phyloP scores from a whole-genome alignment of 2,797 vertebrate species.

The Eulemur mongoz region DNA sequence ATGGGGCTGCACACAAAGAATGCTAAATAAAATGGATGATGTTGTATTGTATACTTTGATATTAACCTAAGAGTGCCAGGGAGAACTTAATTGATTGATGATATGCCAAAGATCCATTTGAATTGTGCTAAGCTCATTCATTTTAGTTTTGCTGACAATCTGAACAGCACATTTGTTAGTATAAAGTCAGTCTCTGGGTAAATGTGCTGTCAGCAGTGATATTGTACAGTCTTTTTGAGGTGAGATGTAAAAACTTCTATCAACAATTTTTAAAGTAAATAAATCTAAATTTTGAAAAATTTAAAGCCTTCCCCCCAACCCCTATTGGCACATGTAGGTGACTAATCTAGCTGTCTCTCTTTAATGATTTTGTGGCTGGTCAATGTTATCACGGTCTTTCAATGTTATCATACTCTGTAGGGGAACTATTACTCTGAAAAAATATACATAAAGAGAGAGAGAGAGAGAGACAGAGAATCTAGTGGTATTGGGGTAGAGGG shows the following conservation, averaged over 20 bases:
- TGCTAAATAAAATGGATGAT: conserved; percentile 73
- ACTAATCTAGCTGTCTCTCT: background rate
- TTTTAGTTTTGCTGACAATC: conserved; percentile 71
- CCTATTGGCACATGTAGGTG: background rate
- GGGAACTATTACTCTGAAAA: conserved; percentile 20
- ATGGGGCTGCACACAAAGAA: conserved; percentile 27
- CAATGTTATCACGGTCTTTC: conserved; percentile 49
- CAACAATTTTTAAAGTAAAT: conserved; percentile 66
- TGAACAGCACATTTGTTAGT: conserved; percentile 61
- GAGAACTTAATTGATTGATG: conserved; percentile 75
- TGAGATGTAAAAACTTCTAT: conserved; percentile 30
- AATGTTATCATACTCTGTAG: conserved; percentile 37
- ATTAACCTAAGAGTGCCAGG: conserved; percentile 59
- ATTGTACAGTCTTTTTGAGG: conserved; percentile 43
- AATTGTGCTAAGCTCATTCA: conserved; percentile 74
- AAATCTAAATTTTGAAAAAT: conserved; percentile 54
- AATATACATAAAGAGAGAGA: background rate
- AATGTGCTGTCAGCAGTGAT: conserved; percentile 62
- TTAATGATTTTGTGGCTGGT: conserved; percentile 26
- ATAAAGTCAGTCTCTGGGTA: conserved; percentile 65
- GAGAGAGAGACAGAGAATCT: background rate
- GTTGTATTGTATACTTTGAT: conserved; percentile 36
- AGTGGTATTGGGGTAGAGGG: background rate
- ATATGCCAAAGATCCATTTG: conserved; percentile 61
- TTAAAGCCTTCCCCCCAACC: background rate